phyloP scores from a whole-genome alignment of 2,113 vertebrate genomes.

The Cichladusa arquata region DNA sequence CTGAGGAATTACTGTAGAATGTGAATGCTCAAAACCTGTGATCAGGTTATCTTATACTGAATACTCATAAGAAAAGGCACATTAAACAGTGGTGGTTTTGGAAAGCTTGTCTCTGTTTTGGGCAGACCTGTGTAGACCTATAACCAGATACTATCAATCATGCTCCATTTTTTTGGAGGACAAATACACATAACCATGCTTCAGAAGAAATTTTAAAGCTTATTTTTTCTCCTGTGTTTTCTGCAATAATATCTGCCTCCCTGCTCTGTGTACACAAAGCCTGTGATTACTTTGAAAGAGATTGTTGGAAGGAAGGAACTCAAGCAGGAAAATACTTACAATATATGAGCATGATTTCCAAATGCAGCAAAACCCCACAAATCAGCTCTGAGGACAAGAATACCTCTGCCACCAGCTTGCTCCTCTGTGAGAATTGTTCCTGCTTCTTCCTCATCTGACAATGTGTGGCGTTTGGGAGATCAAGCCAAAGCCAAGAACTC shows the following conservation, averaged over 20 bases:
- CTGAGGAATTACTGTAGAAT: background rate
- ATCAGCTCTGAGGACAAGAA: background rate
- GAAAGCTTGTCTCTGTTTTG: background rate
- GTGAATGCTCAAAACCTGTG: background rate
- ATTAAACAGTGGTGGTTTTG: background rate
- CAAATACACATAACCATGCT: background rate
- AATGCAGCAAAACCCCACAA: background rate
- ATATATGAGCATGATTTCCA: background rate
- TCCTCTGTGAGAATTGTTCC: background rate
- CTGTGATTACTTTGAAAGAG: background rate
- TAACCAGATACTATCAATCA: background rate
- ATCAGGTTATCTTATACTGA: background rate
- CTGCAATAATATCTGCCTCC: background rate
- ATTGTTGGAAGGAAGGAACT: background rate
- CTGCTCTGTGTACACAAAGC: background rate
- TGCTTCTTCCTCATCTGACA: background rate
- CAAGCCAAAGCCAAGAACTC: background rate
- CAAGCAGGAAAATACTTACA: background rate
- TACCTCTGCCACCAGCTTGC: background rate
- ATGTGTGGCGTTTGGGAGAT: background rate
- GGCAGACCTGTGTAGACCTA: background rate
- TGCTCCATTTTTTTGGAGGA: background rate
- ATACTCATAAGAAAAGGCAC: background rate
- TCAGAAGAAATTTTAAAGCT: background rate
- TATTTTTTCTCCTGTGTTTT: conserved; percentile 3